Conservation (phyloP, 2,888 invertebrate species). For the Melinaea marsaeus region DNA sequence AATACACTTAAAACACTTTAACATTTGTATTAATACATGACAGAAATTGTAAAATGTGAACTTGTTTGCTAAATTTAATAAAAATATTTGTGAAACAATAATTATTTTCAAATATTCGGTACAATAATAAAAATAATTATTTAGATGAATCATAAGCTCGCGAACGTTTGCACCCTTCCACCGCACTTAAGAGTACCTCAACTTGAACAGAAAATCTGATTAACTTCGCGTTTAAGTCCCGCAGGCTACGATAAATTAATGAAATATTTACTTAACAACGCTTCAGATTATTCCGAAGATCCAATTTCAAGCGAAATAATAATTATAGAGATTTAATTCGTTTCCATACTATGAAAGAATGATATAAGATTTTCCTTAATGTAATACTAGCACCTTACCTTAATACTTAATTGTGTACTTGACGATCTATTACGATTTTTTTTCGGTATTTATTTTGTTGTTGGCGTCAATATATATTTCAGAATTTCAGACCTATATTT, state of each 20-base stretch:
- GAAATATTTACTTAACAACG: slow-evolving; percentile 43
- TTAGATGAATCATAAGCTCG: slow-evolving; percentile 17
- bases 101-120: too few relatives aligned
- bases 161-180: slow-evolving; percentile 26
- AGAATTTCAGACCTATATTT: too few relatives aligned
- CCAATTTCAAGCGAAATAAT: slow-evolving; percentile 37
- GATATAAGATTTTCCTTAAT: slow-evolving; percentile 1
- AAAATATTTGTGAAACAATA: too few relatives aligned
- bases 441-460: too few relatives aligned
- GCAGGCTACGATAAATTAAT: slow-evolving; percentile 45
- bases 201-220: slow-evolving; percentile 42
- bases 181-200: slow-evolving; percentile 35
- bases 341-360: slow-evolving; percentile 20
- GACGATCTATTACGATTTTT: not conserved
- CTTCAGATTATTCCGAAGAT: slow-evolving; percentile 35
- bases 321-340: slow-evolving; percentile 38
- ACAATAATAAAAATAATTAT: not conserved
- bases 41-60: too few relatives aligned
- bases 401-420: slow-evolving; percentile 2
- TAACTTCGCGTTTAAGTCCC: slow-evolving; percentile 44
- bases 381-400: not conserved
- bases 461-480: too few relatives aligned
- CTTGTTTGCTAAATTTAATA: too few relatives aligned
- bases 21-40: too few relatives aligned
- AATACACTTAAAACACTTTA: too few relatives aligned